Evolutionary conservation across 2,113 vertebrate genomes (phyloP).

Genomic region (Mystacornis crossleyi): DNA sequence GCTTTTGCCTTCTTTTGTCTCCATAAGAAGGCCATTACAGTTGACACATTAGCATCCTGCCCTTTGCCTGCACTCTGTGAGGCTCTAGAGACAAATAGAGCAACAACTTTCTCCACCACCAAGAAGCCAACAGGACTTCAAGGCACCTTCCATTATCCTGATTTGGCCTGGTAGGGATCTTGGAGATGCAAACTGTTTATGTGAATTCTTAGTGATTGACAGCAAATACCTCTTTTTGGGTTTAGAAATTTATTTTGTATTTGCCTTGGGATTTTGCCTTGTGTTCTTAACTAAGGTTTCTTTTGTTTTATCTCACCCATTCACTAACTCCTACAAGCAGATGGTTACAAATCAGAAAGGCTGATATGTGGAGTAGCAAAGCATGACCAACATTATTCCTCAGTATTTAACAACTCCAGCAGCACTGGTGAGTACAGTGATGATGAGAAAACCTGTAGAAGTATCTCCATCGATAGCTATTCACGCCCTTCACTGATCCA

Average conservation of each 20-base stretch:
- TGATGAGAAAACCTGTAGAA: not conserved
- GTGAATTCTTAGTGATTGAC: not conserved
- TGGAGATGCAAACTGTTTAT: not conserved
- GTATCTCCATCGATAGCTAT: not conserved
- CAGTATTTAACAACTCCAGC: not conserved
- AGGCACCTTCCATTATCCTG: not conserved
- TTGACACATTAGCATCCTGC: not conserved
- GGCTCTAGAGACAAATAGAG: not conserved
- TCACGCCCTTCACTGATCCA: not conserved
- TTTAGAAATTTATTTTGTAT: not conserved
- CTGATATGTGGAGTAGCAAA: not conserved
- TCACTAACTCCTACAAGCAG: slow-evolving; percentile 7
- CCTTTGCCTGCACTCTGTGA: not conserved
- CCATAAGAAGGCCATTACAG: not conserved
- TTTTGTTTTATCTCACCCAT: not conserved
- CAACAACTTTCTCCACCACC: not conserved
- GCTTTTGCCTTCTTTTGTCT: not conserved
- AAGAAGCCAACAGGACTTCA: not conserved
- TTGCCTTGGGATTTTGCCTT: not conserved
- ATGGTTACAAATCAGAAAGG: not conserved
- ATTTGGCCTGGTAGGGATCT: not conserved
- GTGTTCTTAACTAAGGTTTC: not conserved
- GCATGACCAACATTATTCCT: not conserved
- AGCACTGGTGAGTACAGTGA: not conserved
- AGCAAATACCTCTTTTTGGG: not conserved